A percentile compares a stretch with the other conserved stretches of the same genome.
Conservation (phyloP, 2,888 invertebrate genomes). For the Microchrysa polita region DNA sequence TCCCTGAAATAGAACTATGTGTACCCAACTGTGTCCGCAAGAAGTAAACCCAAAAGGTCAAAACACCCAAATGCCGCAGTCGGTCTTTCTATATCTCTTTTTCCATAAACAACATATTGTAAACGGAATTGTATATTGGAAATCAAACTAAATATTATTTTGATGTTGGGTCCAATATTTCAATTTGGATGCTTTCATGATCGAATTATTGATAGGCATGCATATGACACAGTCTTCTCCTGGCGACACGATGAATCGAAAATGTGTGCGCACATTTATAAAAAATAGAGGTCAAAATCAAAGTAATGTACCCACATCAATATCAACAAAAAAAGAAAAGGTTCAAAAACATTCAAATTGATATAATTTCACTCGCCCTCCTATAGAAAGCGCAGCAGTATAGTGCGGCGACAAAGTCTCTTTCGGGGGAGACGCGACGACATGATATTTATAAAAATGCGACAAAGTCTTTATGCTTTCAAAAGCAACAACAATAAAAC, state of each 20-base stretch:
- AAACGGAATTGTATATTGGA: no score
- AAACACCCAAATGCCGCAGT: background rate
- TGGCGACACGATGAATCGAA: background rate
- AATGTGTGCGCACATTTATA: background rate
- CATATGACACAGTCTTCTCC: no score
- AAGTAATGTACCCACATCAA: conserved; percentile 5
- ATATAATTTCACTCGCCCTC: background rate
- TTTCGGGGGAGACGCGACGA: no score
- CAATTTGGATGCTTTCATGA: conserved; percentile 34
- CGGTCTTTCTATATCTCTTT: background rate
- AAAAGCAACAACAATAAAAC: conserved; percentile 42
- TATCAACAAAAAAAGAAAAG: conserved; percentile 25
- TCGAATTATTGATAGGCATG: conserved; percentile 16
- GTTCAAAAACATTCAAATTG: conserved; percentile 19
- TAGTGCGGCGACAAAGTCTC: background rate
- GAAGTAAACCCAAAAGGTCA: no score
- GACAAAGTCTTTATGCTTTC: conserved; percentile 30
- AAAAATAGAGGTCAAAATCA: conserved; percentile 20
- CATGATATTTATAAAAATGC: conserved; percentile 11
- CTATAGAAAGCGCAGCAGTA: background rate
- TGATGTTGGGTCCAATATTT: conserved; percentile 19
- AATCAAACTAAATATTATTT: no score
- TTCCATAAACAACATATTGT: conserved; percentile 3
- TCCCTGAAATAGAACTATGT: conserved; percentile 16
- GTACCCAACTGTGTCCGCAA: conserved; percentile 30